Evolutionary conservation across 2,113 vertebrate species (phyloP).

Genomic region (Sapajus apella): DNA sequence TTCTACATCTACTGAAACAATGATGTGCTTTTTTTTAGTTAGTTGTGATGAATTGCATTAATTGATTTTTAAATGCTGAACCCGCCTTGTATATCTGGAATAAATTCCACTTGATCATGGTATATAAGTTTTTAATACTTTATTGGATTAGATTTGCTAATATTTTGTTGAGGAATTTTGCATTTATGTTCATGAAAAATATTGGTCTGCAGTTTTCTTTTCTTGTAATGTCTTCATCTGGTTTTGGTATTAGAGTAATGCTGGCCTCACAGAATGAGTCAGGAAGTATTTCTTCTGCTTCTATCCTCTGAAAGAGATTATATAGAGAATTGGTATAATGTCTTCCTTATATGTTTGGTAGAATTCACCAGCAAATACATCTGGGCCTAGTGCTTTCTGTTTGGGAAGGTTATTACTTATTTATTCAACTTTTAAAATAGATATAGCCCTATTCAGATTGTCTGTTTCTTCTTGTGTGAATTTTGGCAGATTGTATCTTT

Average conservation of each 20-base stretch:
- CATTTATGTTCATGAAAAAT: background rate
- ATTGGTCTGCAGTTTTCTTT: background rate
- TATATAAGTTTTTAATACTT: background rate
- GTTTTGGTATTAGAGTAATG: background rate
- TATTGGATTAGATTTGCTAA: background rate
- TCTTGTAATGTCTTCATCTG: background rate
- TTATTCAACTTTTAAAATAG: background rate
- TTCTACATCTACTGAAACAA: background rate
- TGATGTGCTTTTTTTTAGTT: background rate
- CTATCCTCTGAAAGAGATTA: background rate
- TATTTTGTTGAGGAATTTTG: background rate
- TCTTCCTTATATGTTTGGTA: background rate
- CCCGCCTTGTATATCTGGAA: background rate
- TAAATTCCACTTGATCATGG: background rate
- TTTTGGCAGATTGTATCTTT: background rate
- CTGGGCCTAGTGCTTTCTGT: background rate
- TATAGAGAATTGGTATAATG: background rate
- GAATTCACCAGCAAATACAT: background rate
- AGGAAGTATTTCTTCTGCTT: background rate
- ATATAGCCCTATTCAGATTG: background rate
- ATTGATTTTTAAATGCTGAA: background rate
- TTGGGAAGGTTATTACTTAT: background rate
- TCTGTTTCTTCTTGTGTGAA: background rate
- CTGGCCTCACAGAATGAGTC: background rate
- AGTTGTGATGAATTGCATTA: background rate